A percentile compares a stretch with the other conserved stretches of the same genome.
phyloP scores from a whole-genome alignment of 2,113 vertebrate genomes.

The Tinamus guttatus region DNA sequence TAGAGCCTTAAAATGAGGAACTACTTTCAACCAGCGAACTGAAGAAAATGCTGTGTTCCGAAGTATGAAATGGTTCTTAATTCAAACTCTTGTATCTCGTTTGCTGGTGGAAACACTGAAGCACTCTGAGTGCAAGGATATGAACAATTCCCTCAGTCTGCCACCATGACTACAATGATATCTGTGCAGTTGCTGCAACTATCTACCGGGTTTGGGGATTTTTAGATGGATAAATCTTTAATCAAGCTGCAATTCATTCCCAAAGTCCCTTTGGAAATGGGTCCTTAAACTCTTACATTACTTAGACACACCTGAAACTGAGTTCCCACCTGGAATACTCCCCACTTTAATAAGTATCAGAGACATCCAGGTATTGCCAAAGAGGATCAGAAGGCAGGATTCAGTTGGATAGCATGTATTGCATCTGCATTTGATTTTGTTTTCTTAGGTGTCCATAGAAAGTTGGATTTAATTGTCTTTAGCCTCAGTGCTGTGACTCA shows the following conservation, averaged over 20 bases:
- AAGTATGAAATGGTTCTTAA: slow-evolving; percentile 29
- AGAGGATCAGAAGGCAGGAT: background rate
- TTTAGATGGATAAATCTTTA: background rate
- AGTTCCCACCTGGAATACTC: background rate
- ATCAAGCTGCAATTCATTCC: background rate
- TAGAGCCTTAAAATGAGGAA: slow-evolving; percentile 20
- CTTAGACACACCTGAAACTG: background rate
- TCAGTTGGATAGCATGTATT: background rate
- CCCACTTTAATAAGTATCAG: background rate
- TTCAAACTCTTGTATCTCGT: background rate
- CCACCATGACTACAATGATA: background rate
- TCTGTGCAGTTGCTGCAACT: background rate
- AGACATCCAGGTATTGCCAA: background rate
- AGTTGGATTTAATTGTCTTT: background rate
- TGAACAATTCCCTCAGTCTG: too few relatives aligned
- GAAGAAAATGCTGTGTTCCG: slow-evolving; percentile 31
- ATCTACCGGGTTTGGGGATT: background rate
- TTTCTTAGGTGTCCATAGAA: background rate
- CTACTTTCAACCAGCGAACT: slow-evolving; percentile 1
- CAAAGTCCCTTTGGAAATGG: background rate
- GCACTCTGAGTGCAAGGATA: background rate
- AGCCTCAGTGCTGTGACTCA: background rate
- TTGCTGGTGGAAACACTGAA: background rate
- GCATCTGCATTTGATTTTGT: background rate
- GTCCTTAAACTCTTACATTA: background rate